Percentiles rank a stretch among this genome's conserved stretches.
Evolutionary conservation across 2,113 vertebrate genomes (phyloP).

Genomic region (Hippocampus abdominalis): DNA sequence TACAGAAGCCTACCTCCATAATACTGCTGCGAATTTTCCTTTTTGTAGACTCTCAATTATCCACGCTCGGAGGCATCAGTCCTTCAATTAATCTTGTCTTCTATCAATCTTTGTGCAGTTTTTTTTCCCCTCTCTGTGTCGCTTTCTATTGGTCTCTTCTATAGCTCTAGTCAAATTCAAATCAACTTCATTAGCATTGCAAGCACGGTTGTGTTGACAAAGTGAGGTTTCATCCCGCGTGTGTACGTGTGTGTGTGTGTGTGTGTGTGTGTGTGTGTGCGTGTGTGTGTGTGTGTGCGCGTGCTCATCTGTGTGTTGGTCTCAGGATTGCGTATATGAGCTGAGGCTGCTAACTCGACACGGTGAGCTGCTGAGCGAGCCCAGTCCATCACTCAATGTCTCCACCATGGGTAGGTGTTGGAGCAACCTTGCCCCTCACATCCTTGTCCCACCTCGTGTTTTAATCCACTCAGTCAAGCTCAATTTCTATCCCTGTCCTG

Average conservation of each 20-base stretch:
- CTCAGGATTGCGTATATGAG: constrained; percentile 85
- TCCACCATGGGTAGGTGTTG: constrained; percentile 83
- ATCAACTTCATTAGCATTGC: constrained; percentile 69
- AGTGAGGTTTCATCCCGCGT: constrained; percentile 65
- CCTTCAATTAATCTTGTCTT: constrained; percentile 28
- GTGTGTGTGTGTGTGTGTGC: constrained; percentile 4
- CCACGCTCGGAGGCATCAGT: constrained; percentile 33
- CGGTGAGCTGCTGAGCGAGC: constrained; percentile 85
- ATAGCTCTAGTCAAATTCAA: constrained; percentile 58
- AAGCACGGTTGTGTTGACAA: constrained; percentile 65
- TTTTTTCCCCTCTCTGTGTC: constrained; percentile 15
- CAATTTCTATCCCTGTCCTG: constrained; percentile 9
- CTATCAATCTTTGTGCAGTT: constrained; percentile 33
- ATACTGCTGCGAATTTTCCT: too few relatives aligned
- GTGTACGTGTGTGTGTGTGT: constrained; percentile 32
- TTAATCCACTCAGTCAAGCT: constrained; percentile 17
- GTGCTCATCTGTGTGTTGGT: constrained; percentile 12
- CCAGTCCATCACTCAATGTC: constrained; percentile 88
- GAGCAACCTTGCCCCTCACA: constrained; percentile 31
- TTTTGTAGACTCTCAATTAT: too few relatives aligned
- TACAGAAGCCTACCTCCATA: too few relatives aligned
- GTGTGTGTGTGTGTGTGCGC: constrained; percentile 32
- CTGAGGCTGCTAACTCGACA: constrained; percentile 87
- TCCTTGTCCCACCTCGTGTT: constrained; percentile 18
- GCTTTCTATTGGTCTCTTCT: constrained; percentile 25